Base-by-base conservation (phyloP, 2,888 invertebrate species). In the Calephelis perditalis region DNA sequence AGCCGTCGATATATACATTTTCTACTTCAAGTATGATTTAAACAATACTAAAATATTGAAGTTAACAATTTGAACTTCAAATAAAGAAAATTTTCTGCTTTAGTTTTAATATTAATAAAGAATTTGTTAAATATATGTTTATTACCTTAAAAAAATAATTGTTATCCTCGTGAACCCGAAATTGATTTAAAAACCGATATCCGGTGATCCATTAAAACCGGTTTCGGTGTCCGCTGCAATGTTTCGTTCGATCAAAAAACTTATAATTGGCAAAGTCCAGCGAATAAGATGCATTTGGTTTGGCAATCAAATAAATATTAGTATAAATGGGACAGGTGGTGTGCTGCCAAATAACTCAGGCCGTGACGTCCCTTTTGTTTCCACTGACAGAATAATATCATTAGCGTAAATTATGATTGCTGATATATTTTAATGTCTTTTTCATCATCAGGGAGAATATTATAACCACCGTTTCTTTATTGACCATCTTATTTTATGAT, bases 251-350 rank as follows among this genome's bases (percentile, higher is more conserved):
- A 8, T 6, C 4, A 40, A 52, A 52, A 52, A 59, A 55, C 49
- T 36, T 46, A 63, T 75, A 77, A 79, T 73, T 71, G 71, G 64
- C 68, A 64, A 63, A 12, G 61, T 67, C 63, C 68, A 69, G 68
- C 63, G 62, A 67, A 63, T 65, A 64, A 55, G 62, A 67, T 70
- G 71, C 68, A 69, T 68, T 71, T 71, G 76, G 74, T 79, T 84
- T 88, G 81, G 86, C 88, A 88, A 88, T 88, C 87, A 88, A 85
- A 86, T 86, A 84, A 84, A 84, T 86, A 88, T 87, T 86, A 87
- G 78, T 68, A 70, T 56, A 74, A 81, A 79, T 77, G 75, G 72
- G 82, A 71, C 86, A 87, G 87, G 86, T 86, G 70, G 59, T 54
- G 64, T 62, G 71, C 71, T 73, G 74, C 74, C 64, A 74, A 80